Conservation (phyloP, 2,113 vertebrate species). For the Oryzias javanicus region DNA sequence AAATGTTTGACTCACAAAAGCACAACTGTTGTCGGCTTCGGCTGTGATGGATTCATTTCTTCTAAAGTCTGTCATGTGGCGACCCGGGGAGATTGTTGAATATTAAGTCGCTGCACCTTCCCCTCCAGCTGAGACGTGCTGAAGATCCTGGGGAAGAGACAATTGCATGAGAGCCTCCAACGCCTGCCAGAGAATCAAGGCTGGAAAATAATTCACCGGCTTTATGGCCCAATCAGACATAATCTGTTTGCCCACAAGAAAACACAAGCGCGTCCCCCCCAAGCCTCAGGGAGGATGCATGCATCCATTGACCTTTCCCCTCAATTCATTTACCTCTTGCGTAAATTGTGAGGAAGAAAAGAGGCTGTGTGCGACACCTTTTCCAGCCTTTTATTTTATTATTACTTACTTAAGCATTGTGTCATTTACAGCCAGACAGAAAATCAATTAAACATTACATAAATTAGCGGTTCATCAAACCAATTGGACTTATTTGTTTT, state of each 20-base stretch:
- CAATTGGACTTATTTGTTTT: not conserved
- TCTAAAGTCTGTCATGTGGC: not conserved
- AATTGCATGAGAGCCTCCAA: conserved; percentile 4
- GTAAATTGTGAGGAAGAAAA: conserved; percentile 1
- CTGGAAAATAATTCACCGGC: conserved; percentile 9
- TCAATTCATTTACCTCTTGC: conserved; percentile 12
- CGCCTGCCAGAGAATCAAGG: conserved; percentile 2
- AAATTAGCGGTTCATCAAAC: not conserved
- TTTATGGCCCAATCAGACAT: conserved; percentile 24
- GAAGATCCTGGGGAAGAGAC: conserved; percentile 10
- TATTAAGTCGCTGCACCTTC: conserved; percentile 22
- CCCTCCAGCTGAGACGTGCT: conserved; percentile 10
- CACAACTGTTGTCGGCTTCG: too few relatives aligned
- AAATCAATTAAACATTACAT: not conserved
- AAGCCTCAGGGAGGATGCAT: conserved; percentile 17
- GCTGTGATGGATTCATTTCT: not conserved
- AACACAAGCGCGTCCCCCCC: conserved; percentile 13
- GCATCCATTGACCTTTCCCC: conserved; percentile 22
- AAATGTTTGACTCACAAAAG: not conserved
- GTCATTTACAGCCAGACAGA: not conserved
- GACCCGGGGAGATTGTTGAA: conserved; percentile 17
- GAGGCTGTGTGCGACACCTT: not conserved
- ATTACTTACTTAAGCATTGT: not conserved
- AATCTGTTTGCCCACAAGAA: conserved; percentile 35
- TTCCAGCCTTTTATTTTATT: not conserved